phyloP scores from a whole-genome alignment of 2,113 vertebrate genomes.

The Oenanthe melanoleuca region DNA sequence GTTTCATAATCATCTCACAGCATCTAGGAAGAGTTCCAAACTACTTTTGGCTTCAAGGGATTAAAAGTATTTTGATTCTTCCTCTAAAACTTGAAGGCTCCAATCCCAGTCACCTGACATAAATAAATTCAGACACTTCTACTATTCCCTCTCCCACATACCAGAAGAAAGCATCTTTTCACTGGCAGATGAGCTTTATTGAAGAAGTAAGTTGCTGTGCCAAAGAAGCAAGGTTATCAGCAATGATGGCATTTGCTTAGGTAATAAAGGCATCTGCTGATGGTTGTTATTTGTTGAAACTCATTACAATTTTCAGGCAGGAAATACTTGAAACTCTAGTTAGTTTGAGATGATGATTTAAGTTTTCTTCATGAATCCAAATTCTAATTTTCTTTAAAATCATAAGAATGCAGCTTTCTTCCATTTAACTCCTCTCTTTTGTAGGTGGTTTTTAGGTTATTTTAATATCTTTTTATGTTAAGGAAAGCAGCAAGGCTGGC shows the following conservation, averaged over 20 bases:
- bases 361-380: background rate
- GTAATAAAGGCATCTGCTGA: constrained; percentile 53
- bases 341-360: background rate
- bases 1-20: constrained; percentile 21
- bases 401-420: background rate
- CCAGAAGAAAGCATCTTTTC: background rate
- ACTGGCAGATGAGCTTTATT: background rate
- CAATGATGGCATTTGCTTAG: background rate
- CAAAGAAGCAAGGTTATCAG: constrained; percentile 11
- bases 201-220: background rate
- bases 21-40: constrained; percentile 57
- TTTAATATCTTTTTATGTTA: background rate
- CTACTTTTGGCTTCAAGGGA: constrained; percentile 6
- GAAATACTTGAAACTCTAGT: constrained; percentile 42
- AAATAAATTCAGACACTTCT: constrained; percentile 6
- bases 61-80: constrained; percentile 39
- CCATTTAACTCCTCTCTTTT: background rate
- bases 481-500: background rate
- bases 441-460: background rate
- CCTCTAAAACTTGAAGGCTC: background rate
- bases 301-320: constrained; percentile 1
- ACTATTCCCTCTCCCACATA: background rate
- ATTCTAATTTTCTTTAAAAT: background rate
- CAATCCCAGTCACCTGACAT: background rate
- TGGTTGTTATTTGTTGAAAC: constrained; percentile 26